phyloP scores from a whole-genome alignment of 2,797 vertebrate species.

The Gorsachius magnificus region DNA sequence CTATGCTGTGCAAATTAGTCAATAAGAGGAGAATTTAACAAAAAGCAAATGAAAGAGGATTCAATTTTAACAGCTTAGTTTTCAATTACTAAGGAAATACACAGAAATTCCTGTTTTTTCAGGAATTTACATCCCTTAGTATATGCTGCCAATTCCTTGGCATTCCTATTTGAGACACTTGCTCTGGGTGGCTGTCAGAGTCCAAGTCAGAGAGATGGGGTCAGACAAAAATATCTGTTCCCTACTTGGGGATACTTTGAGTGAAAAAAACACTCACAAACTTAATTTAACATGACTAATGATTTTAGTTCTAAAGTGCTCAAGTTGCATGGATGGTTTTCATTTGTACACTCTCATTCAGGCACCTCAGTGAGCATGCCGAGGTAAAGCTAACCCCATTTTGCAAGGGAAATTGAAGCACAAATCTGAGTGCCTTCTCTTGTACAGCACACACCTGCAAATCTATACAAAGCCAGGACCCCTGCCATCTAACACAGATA shows the following conservation, averaged over 20 bases:
- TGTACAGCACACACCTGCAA: not conserved
- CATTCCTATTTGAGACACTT: not conserved
- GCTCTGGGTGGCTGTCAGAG: not conserved
- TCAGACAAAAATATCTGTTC: not conserved
- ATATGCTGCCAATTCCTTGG: not conserved
- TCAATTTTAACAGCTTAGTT: slow-evolving; percentile 2
- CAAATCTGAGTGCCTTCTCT: not conserved
- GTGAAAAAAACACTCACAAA: not conserved
- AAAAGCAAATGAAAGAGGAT: not conserved
- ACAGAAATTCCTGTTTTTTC: not conserved
- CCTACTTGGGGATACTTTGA: not conserved
- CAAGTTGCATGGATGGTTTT: not conserved
- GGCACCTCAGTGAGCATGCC: not conserved
- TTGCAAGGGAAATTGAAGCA: not conserved
- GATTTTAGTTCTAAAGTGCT: not conserved
- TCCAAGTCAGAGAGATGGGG: not conserved
- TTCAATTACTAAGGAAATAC: not conserved
- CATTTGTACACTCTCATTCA: not conserved
- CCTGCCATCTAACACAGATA: not conserved
- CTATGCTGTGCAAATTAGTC: slow-evolving; percentile 50
- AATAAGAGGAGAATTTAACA: not conserved
- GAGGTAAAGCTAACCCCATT: not conserved
- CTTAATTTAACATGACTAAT: not conserved
- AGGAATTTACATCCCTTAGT: not conserved
- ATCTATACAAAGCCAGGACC: not conserved